Percentiles rank a stretch among this genome's conserved stretches.
These are phyloP conservation scores for Neosalanx taihuensis DNA, from an alignment of 2,797 vertebrate genomes.

Conservation along the genomic window DNA sequence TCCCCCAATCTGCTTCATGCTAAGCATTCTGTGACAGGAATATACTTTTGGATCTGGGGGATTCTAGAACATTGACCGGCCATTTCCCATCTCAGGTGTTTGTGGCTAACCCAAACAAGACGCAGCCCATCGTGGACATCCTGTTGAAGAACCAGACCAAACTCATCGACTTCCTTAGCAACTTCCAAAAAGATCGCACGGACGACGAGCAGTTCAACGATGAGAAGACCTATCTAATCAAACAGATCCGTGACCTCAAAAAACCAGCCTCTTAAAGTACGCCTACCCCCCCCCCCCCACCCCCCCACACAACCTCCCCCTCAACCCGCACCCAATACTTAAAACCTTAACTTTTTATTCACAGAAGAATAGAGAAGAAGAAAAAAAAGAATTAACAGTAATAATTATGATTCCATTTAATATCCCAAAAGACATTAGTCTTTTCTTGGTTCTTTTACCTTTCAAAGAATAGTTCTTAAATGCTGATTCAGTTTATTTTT, in stretches of 20 bases:
- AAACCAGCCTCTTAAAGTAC: constrained; percentile 79
- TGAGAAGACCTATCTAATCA: constrained; percentile 97
- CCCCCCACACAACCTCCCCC: not conserved
- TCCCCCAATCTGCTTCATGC: not conserved
- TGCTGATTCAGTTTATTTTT: constrained; percentile 56
- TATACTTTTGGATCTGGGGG: not conserved
- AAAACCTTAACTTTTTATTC: constrained; percentile 62
- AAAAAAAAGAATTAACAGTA: constrained; percentile 61
- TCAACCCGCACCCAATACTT: constrained; percentile 4
- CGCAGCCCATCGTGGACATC: constrained; percentile 93
- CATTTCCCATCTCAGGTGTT: constrained; percentile 79
- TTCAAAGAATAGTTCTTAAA: constrained; percentile 64
- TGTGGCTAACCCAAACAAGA: constrained; percentile 96
- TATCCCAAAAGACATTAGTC: constrained; percentile 53
- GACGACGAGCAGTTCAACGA: constrained; percentile 96
- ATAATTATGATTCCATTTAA: constrained; percentile 66
- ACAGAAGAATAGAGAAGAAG: constrained; percentile 53
- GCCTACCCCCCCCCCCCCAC: constrained; percentile 5
- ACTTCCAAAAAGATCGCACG: constrained; percentile 93
- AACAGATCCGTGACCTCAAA: constrained; percentile 97
- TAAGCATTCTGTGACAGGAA: not conserved
- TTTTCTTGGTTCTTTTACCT: constrained; percentile 61
- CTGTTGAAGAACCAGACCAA: constrained; percentile 97
- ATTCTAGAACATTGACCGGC: not conserved
- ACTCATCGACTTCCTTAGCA: constrained; percentile 94